Evolutionary conservation across 2,888 invertebrate species (phyloP).

Genomic region (Torymus texanus): DNA sequence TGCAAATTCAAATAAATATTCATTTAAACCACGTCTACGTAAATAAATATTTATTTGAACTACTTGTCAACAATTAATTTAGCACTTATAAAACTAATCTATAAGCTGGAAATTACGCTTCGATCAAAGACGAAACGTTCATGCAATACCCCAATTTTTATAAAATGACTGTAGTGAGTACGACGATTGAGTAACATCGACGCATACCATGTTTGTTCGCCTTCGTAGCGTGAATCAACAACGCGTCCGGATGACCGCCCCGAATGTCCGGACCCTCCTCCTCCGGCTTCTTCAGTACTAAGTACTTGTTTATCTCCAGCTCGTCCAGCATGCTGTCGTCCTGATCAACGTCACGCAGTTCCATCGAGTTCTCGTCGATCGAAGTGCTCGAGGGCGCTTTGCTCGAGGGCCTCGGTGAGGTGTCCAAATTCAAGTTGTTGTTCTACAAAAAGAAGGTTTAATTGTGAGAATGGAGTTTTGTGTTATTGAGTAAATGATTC

Average conservation of each 20-base stretch:
- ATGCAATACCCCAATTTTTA: slow-evolving; percentile 31
- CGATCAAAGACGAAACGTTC: neutral
- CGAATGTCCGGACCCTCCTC: slow-evolving; percentile 94
- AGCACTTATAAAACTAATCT: neutral
- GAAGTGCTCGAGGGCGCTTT: slow-evolving; percentile 70
- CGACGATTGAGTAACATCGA: neutral
- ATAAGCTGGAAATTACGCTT: slow-evolving; percentile 1
- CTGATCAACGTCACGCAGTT: slow-evolving; percentile 67
- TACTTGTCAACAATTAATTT: too few relatives aligned
- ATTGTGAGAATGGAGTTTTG: too few relatives aligned
- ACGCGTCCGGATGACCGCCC: slow-evolving; percentile 95
- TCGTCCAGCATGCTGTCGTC: slow-evolving; percentile 81
- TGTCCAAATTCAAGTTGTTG: slow-evolving; percentile 65
- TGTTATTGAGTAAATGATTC: too few relatives aligned
- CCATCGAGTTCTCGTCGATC: slow-evolving; percentile 70
- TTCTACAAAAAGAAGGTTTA: slow-evolving; percentile 60
- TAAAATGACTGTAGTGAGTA: neutral
- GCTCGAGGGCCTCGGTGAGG: slow-evolving; percentile 68
- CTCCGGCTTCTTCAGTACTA: slow-evolving; percentile 86
- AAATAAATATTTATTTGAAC: too few relatives aligned
- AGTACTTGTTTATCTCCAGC: slow-evolving; percentile 86
- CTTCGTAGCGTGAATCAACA: slow-evolving; percentile 96
- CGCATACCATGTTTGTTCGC: slow-evolving; percentile 87
- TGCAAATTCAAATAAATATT: too few relatives aligned
- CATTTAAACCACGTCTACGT: too few relatives aligned